These are phyloP conservation scores for Osmerus mordax DNA, from an alignment of 2,113 vertebrate genomes.

Conservation along the genomic window DNA sequence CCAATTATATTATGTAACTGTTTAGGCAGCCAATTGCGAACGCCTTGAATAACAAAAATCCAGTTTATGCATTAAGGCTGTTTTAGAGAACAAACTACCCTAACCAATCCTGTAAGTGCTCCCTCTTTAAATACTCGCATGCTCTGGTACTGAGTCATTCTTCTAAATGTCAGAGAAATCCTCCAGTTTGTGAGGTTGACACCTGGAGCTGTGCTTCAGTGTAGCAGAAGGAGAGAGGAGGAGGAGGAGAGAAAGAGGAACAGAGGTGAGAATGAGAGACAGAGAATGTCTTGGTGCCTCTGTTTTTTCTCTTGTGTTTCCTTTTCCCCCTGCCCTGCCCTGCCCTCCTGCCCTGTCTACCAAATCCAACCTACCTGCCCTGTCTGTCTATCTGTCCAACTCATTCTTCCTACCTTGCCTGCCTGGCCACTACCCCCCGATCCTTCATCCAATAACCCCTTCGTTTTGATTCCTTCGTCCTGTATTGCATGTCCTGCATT, in stretches of 20 bases:
- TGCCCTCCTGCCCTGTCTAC: no score
- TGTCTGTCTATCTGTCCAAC: no score
- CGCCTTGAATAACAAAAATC: not conserved
- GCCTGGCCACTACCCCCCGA: no score
- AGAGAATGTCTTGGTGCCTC: not conserved
- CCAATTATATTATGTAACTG: no score
- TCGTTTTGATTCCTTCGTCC: no score
- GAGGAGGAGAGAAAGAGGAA: not conserved
- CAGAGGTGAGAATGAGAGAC: not conserved
- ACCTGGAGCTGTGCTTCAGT: not conserved
- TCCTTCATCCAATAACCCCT: no score
- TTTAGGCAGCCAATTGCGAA: not conserved
- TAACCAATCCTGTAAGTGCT: not conserved
- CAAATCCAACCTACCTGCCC: no score
- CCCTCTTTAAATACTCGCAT: not conserved
- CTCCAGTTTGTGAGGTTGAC: not conserved
- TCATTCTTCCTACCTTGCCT: no score
- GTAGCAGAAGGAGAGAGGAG: not conserved
- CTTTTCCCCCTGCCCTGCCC: no score
- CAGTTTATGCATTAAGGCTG: not conserved
- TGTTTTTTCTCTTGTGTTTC: no score
- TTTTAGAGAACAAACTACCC: not conserved
- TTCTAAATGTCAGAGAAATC: not conserved
- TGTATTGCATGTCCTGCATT: no score
- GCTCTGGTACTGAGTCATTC: not conserved